A percentile compares a stretch with the other conserved stretches of the same genome.
phyloP scores from a whole-genome alignment of 37 sponge, comb jelly and placozoan genomes.

The Ianthella basta region DNA sequence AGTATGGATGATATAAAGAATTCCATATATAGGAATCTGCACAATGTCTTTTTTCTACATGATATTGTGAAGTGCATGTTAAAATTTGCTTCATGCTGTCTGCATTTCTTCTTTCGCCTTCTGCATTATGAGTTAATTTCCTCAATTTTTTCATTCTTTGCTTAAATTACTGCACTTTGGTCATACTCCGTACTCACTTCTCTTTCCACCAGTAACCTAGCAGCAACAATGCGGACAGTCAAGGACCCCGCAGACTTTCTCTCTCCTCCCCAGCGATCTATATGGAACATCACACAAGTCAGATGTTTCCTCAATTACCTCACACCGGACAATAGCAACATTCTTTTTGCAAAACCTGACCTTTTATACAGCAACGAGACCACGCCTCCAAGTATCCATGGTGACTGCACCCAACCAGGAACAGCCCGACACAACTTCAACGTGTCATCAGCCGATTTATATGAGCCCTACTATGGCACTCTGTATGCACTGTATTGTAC shows the following conservation, averaged over 20 bases:
- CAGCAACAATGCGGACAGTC: slow-evolving; percentile 52
- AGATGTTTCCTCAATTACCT: background rate
- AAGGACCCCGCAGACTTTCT: slow-evolving; percentile 69
- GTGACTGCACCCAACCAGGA: background rate
- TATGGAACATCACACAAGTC: slow-evolving; percentile 38
- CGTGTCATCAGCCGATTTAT: slow-evolving; percentile 27
- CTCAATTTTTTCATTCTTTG: too few species aligned
- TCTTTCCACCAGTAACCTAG: slow-evolving; percentile 47
- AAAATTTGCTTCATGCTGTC: too few species aligned
- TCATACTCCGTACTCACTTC: too few species aligned
- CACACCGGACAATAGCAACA: slow-evolving; percentile 42
- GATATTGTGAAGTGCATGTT: too few species aligned
- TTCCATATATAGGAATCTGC: too few species aligned
- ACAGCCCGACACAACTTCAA: background rate
- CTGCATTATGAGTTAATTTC: too few species aligned
- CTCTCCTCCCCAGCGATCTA: slow-evolving; percentile 39
- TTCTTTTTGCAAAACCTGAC: slow-evolving; percentile 53
- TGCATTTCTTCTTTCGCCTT: too few species aligned
- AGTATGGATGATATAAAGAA: too few species aligned
- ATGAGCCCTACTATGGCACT: slow-evolving; percentile 58
- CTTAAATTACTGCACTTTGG: too few species aligned
- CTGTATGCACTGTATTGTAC: slow-evolving; percentile 13
- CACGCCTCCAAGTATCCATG: background rate
- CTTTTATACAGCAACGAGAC: background rate
- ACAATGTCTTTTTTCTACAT: too few species aligned